Percentiles rank a stretch among this genome's conserved stretches.
phyloP scores from a whole-genome alignment of 2,113 vertebrate genomes.

The Puffinus mauretanicus region DNA sequence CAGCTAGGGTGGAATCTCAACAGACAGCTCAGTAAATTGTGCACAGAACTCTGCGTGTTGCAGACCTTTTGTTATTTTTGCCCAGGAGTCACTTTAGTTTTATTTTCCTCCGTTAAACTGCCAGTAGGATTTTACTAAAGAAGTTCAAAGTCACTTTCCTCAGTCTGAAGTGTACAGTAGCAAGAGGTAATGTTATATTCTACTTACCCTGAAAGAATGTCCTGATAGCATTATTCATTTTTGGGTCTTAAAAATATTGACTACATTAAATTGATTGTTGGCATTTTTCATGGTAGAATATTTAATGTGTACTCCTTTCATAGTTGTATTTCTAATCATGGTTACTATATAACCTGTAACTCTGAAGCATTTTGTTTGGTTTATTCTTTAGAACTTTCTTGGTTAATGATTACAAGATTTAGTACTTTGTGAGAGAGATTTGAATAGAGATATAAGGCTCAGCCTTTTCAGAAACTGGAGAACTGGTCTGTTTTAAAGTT shows the following conservation, averaged over 20 bases:
- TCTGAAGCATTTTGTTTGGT: not conserved
- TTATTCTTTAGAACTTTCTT: not conserved
- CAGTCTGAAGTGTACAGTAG: not conserved
- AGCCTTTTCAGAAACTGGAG: not conserved
- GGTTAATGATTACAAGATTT: not conserved
- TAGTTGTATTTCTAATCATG: not conserved
- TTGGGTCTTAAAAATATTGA: not conserved
- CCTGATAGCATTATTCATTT: not conserved
- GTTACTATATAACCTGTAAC: not conserved
- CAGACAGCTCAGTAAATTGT: constrained; percentile 25
- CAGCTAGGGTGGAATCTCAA: constrained; percentile 27
- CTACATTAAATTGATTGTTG: not conserved
- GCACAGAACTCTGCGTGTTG: not conserved
- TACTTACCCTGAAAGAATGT: not conserved
- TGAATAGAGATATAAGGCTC: not conserved
- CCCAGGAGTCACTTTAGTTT: not conserved
- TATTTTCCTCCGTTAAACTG: not conserved
- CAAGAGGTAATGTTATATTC: not conserved
- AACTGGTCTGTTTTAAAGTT: not conserved
- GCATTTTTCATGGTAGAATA: not conserved
- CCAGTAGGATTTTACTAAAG: not conserved
- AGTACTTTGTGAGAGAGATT: not conserved
- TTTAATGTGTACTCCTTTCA: not conserved
- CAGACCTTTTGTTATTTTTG: constrained; percentile 23
- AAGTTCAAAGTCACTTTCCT: not conserved